phyloP scores from a whole-genome alignment of 1,140 invertebrate species.

The Pemphigus obesinymphae region DNA sequence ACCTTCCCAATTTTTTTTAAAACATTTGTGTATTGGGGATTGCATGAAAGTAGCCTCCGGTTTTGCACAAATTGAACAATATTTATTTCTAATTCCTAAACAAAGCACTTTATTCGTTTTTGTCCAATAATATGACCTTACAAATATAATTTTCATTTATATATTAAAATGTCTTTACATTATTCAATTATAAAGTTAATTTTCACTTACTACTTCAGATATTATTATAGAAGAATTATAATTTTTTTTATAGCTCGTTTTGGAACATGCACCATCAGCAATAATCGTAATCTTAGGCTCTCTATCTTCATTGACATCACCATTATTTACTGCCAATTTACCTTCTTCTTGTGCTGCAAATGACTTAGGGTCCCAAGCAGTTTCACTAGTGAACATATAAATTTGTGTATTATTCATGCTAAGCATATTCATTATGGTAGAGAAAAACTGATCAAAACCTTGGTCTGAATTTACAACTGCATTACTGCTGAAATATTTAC shows the following conservation, averaged over 20 bases:
- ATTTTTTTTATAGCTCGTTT: neutral
- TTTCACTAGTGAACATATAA: neutral
- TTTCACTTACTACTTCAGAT: neutral
- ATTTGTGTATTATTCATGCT: neutral
- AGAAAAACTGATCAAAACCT: neutral
- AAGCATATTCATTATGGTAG: neutral
- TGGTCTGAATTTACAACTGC: neutral
- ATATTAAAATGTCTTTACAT: neutral
- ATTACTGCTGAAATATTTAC: neutral
- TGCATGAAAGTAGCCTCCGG: neutral
- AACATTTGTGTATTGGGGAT: neutral
- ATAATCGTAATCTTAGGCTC: neutral
- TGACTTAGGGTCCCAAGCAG: neutral
- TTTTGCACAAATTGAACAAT: neutral
- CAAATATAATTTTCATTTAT: neutral
- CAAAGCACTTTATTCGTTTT: neutral
- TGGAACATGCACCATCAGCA: neutral
- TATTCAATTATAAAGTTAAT: neutral
- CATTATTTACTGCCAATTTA: neutral
- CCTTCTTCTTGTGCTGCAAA: neutral
- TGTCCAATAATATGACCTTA: neutral
- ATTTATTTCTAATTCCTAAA: neutral
- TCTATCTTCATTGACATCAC: neutral
- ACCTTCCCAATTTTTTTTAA: constrained; percentile 16
- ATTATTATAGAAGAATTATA: neutral